Evolutionary conservation across 2,113 vertebrate species (phyloP), one percentile per base, ranked within the genome.

Genomic region (Daphoenositta chrysoptera): DNA sequence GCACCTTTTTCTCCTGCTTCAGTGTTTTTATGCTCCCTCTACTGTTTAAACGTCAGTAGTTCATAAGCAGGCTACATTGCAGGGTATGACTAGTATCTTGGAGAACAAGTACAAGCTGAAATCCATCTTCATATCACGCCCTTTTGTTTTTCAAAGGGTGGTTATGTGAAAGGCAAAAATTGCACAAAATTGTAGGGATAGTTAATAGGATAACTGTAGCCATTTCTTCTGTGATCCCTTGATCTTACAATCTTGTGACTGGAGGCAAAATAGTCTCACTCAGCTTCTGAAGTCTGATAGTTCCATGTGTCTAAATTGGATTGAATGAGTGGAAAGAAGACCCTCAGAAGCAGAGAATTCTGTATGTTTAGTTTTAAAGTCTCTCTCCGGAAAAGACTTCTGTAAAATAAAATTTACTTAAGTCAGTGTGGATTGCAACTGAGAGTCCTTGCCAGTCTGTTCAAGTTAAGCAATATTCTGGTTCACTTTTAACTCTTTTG

Each of bases 11-110:
- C 69, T 79, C 42, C 31, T 93, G 93, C 65, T 80, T 96, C 66
- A 65, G 45, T 94, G 71, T 90, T 83, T 96, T 95, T 79, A 39
- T 92, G 84, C 94, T 93, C 94, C 97, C 93, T 77, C 94, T 98
- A 76, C 94, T 97, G 96, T 78, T 65, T 88, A 35, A 83, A 70
- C 31, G 14, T 69, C 65, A 30, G 77, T 93, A 88, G 48, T 77
- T 96, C 56, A 44, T 64, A 48, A 69, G 68, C 33, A 37, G 60
- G 23, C 50, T 90, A 57, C 13, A 4, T 84, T 68, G 23, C 61
- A 63, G 64, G 60, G 39, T 45, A 68, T 61, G 85, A 42, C n/a
- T 64, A 16, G 26, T 48, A 40, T 71, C 31, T 54, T 56, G 54
- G 50, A 54, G 68, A 80, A 57, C 12, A 28, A 87, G 35, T 35